Base-by-base conservation (phyloP, 2,888 invertebrate genomes). In the Aquatica leii region DNA sequence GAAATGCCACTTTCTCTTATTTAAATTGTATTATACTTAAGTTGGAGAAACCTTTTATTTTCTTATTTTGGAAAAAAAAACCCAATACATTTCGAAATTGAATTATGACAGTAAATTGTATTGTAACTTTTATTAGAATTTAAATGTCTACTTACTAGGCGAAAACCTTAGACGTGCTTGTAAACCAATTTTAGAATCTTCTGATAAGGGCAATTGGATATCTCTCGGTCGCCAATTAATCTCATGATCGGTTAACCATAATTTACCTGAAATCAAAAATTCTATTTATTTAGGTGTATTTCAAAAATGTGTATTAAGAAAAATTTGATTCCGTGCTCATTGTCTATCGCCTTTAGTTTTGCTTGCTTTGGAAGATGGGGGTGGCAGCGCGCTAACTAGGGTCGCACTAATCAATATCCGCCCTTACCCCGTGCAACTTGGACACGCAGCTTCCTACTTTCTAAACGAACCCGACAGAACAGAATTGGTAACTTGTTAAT, bases 11-110 rank as follows among this genome's bases (percentile, higher is more conserved):
- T 80, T 80, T 80, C 79, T 79, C 78, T 80, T 79, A 81, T 81
- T 81, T 80, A 81, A 81, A 81, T 81, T 78, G 80, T 79, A 81
- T 81, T 81, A 81, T 80, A 78, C 80, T 80, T 75, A 71, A 80
- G 75, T 48, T 59, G 54, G 60, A 65, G 56, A 60, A 60, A 50
- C 59, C 54, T 57, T 63, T 59, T 63, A 63, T 63, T 63, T 59
- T 63, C 57, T 46, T 63, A 40, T 17, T 41, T 67, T 40, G 59
- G 66, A 61, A 63, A 67, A 69, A 43, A 49, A 58, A 58, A 43
- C 58, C 69, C 71, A 66, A 70, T 72, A 50, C 67, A 57, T 64
- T 66, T 62, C 64, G 63, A 58, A 69, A 71, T 66, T 61, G 56
- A 67, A 65, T 69, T 69, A 71, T 60, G 49, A 24, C 41, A 54